Evolutionary conservation across 2,113 vertebrate species (phyloP).

Genomic region (Probosciger aterrimus): DNA sequence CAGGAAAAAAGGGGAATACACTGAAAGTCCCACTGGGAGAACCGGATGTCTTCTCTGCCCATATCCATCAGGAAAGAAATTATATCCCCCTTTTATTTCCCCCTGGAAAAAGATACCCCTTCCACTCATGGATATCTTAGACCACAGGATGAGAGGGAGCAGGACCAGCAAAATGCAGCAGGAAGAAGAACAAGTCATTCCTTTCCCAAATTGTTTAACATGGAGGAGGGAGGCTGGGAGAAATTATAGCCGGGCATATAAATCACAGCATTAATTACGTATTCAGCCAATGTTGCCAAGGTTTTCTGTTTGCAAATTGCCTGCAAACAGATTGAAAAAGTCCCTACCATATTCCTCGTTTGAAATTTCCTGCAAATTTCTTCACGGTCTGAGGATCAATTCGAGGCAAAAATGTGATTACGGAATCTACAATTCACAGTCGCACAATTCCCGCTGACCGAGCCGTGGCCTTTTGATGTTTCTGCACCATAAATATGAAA

Average conservation of each 20-base stretch:
- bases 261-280: background rate
- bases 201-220: background rate
- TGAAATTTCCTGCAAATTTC: conserved; percentile 37
- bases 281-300: conserved; percentile 15
- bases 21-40: background rate
- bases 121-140: background rate
- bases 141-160: background rate
- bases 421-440: conserved; percentile 28
- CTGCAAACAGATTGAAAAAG: conserved; percentile 53
- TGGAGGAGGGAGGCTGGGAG: background rate
- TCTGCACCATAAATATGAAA: background rate
- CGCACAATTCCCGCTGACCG: background rate
- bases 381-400: conserved; percentile 30
- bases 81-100: background rate
- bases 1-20: background rate
- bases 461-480: background rate
- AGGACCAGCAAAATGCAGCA: background rate
- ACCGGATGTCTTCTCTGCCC: background rate
- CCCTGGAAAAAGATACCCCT: background rate
- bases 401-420: conserved; percentile 26
- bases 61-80: background rate
- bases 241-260: background rate
- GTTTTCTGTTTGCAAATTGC: conserved; percentile 38
- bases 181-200: background rate
- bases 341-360: background rate